These are phyloP conservation scores for Phalacrocorax pelagicus DNA, from an alignment of 2,113 vertebrate genomes.

Conservation along the genomic window DNA sequence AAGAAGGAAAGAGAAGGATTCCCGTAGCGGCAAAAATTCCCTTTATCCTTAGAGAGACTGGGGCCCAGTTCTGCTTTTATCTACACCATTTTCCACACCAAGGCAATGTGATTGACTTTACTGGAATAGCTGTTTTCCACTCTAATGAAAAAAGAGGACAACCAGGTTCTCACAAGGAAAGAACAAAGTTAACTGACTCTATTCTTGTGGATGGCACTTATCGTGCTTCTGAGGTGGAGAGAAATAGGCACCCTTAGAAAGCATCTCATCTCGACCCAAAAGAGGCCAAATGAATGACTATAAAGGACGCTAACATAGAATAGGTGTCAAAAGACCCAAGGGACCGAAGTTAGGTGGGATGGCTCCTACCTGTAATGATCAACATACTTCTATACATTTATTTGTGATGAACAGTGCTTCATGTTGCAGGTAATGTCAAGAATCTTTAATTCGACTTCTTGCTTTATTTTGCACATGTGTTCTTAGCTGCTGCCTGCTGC, in stretches of 20 bases:
- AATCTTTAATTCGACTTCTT: neutral
- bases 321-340: neutral
- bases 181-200: neutral
- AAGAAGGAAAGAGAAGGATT: neutral
- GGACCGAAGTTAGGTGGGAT: neutral
- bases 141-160: neutral
- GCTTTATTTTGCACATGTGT: rapidly evolving
- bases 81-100: neutral
- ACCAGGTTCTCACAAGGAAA: neutral
- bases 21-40: neutral
- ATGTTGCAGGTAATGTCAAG: neutral
- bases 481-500: neutral
- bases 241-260: neutral
- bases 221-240: neutral
- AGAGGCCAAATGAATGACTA: neutral
- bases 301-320: neutral
- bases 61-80: neutral
- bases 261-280: neutral
- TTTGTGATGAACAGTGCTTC: neutral
- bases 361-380: neutral
- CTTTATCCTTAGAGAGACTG: neutral
- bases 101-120: neutral
- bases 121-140: neutral
- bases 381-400: neutral
- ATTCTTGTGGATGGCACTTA: neutral